Conservation (phyloP, 2,888 invertebrate species). For the Altica lythri region DNA sequence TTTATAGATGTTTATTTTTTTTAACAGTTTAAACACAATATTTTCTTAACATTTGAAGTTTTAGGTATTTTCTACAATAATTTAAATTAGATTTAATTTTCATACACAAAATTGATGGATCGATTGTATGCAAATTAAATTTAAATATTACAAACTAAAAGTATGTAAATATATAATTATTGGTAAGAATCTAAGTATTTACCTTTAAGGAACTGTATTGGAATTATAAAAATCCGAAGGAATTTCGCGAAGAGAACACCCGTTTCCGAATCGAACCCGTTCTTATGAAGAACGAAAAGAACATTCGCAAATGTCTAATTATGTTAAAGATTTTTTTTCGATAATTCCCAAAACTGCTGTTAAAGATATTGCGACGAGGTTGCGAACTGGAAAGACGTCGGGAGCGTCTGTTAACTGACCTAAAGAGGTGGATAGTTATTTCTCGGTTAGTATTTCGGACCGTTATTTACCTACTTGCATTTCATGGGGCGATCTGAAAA, state of each 20-base stretch:
- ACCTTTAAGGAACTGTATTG: slow-evolving; percentile 18
- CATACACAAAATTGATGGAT: too few species aligned
- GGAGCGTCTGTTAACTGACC: slow-evolving; percentile 5
- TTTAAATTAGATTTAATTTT: too few species aligned
- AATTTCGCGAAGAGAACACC: slow-evolving; percentile 24
- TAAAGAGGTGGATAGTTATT: slow-evolving; percentile 18
- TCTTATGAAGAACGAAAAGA: slow-evolving; percentile 7
- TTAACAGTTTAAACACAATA: too few species aligned
- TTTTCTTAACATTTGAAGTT: too few species aligned
- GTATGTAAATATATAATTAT: too few species aligned
- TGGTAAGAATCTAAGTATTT: too few species aligned
- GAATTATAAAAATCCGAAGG: slow-evolving; percentile 19
- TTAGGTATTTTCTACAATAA: too few species aligned
- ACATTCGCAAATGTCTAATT: slow-evolving; percentile 17
- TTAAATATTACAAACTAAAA: too few species aligned
- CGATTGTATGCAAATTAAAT: too few species aligned
- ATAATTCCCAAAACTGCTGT: slow-evolving; percentile 20
- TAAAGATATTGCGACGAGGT: slow-evolving; percentile 20
- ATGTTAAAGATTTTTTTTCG: slow-evolving; percentile 3
- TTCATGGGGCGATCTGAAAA: too few species aligned
- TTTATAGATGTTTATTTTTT: too few species aligned
- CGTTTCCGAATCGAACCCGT: slow-evolving; percentile 19
- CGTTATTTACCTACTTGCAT: not conserved
- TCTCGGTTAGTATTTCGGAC: slow-evolving; percentile 7
- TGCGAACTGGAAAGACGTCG: slow-evolving; percentile 6